Evolutionary conservation across 1,140 invertebrate genomes (phyloP).

Genomic region (Platorchestia sp.): DNA sequence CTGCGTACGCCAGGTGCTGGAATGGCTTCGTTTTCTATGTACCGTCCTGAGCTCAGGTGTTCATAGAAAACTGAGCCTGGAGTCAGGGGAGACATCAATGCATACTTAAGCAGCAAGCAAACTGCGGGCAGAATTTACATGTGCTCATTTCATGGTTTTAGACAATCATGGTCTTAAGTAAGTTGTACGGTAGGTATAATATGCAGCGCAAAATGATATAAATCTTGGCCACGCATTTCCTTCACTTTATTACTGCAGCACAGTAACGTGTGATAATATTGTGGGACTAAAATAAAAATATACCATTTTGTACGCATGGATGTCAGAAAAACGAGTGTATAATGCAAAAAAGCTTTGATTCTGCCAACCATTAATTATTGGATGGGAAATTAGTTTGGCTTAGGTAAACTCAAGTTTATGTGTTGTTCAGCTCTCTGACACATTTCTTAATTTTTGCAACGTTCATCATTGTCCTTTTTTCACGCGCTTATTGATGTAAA

Average conservation of each 20-base stretch:
- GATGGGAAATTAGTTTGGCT: too few species aligned
- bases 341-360: too few species aligned
- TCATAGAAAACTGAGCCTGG: background rate
- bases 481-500: background rate
- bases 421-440: too few species aligned
- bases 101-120: background rate
- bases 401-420: too few species aligned
- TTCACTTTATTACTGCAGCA: too few species aligned
- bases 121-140: background rate
- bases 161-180: background rate
- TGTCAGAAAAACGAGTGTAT: too few species aligned
- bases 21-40: slow-evolving; percentile 29
- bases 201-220: background rate
- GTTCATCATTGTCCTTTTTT: background rate
- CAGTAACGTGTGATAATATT: background rate
- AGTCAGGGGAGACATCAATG: background rate
- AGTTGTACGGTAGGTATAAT: background rate
- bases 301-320: too few species aligned
- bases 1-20: slow-evolving; percentile 18
- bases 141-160: background rate
- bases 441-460: too few species aligned
- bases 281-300: too few species aligned
- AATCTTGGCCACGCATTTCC: background rate
- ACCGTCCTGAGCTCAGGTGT: background rate
- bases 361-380: too few species aligned